Percentiles rank a stretch among this genome's conserved stretches.
Conservation (phyloP, 2,113 vertebrate genomes). For the Cololabis saira region DNA sequence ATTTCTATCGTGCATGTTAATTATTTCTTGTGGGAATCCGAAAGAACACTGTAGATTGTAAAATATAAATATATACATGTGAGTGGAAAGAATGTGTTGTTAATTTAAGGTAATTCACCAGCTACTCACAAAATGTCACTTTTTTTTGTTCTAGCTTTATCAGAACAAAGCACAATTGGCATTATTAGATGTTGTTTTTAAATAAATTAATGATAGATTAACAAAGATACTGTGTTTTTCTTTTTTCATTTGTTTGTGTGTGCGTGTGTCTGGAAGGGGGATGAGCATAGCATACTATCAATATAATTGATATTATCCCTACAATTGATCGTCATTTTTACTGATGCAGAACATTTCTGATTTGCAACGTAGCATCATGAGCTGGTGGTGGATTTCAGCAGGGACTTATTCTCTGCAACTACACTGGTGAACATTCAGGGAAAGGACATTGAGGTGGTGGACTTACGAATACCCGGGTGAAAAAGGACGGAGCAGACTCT, state of each 20-base stretch:
- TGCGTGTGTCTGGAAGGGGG: neutral
- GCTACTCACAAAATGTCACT: conserved; percentile 57
- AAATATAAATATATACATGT: conserved; percentile 16
- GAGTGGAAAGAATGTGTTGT: conserved; percentile 42
- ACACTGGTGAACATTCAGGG: no score
- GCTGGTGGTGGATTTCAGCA: no score
- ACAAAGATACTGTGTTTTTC: conserved; percentile 32
- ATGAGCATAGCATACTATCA: no score
- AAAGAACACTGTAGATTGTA: conserved; percentile 53
- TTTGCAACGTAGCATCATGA: no score
- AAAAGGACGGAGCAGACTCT: no score
- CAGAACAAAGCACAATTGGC: conserved; percentile 71
- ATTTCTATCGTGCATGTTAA: conserved; percentile 72
- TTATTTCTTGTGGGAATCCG: conserved; percentile 41
- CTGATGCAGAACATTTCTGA: no score
- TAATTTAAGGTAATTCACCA: conserved; percentile 66
- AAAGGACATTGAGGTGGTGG: no score
- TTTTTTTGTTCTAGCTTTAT: conserved; percentile 61
- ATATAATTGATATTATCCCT: no score
- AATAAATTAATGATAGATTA: conserved; percentile 77
- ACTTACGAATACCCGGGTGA: no score
- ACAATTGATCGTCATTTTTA: no score
- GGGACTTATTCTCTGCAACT: no score
- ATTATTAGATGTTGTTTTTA: conserved; percentile 73
- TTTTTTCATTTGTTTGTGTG: neutral